Evolutionary conservation across 2,888 invertebrate genomes (phyloP).

Genomic region (Pristionchus arcanus): DNA sequence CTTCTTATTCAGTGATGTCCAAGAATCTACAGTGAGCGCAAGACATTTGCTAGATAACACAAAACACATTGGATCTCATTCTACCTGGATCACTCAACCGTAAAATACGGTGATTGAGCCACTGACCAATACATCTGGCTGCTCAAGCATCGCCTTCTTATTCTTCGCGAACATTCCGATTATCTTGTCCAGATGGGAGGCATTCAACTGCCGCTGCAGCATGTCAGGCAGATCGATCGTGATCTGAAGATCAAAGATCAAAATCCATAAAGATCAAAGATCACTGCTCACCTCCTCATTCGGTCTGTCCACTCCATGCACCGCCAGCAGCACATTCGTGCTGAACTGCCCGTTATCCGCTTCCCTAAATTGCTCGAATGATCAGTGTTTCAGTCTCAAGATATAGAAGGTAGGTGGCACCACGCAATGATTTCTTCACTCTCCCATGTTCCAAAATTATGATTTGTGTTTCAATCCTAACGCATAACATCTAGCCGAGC

Average conservation of each 20-base stretch:
- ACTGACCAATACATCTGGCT: conserved; percentile 63
- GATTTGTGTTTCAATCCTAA: too few species aligned
- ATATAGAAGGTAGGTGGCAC: background rate
- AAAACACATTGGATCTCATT: too few species aligned
- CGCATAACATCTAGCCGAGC: too few species aligned
- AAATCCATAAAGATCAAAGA: background rate
- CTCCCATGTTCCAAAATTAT: too few species aligned
- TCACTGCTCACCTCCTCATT: conserved; percentile 37
- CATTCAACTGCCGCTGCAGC: conserved; percentile 63
- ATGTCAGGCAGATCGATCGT: conserved; percentile 58
- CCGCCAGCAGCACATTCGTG: conserved; percentile 46
- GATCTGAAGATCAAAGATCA: conserved; percentile 16
- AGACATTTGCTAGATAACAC: too few species aligned
- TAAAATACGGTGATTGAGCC: too few species aligned
- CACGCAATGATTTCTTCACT: background rate
- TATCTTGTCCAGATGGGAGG: conserved; percentile 59
- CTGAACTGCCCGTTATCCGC: background rate
- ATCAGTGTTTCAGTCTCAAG: background rate
- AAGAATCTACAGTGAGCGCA: too few species aligned
- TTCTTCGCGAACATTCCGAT: conserved; percentile 66
- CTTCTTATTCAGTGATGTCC: too few species aligned
- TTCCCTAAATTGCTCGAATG: background rate
- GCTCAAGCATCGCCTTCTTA: conserved; percentile 63
- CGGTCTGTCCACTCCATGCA: conserved; percentile 50
- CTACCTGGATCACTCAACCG: too few species aligned